phyloP scores from a whole-genome alignment of 2,888 invertebrate genomes.

The Rhodophaea formosa region DNA sequence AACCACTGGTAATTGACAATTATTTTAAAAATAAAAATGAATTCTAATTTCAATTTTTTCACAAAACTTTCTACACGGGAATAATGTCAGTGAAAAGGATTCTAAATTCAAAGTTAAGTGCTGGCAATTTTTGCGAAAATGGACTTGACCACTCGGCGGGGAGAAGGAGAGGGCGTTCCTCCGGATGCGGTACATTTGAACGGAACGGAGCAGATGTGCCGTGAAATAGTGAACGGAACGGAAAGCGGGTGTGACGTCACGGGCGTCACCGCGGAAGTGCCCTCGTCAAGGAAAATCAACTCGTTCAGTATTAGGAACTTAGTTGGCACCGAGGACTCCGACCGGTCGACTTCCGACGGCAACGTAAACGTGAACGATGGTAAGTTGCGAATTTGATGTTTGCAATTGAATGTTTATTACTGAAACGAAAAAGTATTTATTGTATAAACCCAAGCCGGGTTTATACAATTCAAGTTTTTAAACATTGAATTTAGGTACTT shows the following conservation, averaged over 20 bases:
- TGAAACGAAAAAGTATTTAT: not conserved
- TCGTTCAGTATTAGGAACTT: constrained; percentile 72
- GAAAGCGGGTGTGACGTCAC: constrained; percentile 58
- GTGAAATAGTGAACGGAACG: constrained; percentile 56
- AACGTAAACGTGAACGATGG: constrained; percentile 55
- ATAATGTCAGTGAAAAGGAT: constrained; percentile 43
- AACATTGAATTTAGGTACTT: too few relatives aligned
- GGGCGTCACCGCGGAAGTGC: constrained; percentile 54
- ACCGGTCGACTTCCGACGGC: constrained; percentile 54
- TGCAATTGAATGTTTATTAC: too few relatives aligned
- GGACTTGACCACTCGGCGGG: constrained; percentile 76
- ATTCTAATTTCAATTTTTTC: constrained; percentile 34
- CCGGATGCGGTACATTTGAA: constrained; percentile 41
- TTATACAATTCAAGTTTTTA: too few relatives aligned
- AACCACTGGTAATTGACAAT: constrained; percentile 9
- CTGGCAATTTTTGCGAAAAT: constrained; percentile 49
- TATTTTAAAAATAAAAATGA: constrained; percentile 33
- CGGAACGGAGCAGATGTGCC: constrained; percentile 55
- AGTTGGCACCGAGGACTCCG: constrained; percentile 63
- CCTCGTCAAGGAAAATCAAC: constrained; percentile 55
- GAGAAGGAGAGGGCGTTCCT: constrained; percentile 48
- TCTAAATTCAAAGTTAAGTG: constrained; percentile 35
- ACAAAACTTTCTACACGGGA: constrained; percentile 33
- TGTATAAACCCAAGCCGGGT: too few relatives aligned
- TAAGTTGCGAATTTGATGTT: constrained; percentile 38